These are phyloP conservation scores for Ophioninae sp. DNA, from an alignment of 2,888 invertebrate genomes.

Conservation along the genomic window DNA sequence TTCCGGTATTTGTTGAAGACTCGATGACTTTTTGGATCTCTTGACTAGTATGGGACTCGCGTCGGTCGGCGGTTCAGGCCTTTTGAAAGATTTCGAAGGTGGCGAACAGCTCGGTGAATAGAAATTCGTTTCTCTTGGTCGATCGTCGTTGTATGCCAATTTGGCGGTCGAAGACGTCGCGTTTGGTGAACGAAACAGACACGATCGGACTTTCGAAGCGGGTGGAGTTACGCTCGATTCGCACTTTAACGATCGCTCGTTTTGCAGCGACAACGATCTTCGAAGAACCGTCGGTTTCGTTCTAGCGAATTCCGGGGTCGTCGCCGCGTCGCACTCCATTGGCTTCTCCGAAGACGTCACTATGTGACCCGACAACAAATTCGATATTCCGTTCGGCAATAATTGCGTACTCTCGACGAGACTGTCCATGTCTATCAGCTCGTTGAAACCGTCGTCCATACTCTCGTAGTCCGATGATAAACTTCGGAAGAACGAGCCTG, in stretches of 20 bases:
- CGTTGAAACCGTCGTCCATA: constrained; percentile 86
- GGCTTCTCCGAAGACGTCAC: constrained; percentile 64
- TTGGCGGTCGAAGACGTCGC: constrained; percentile 70
- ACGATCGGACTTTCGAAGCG: constrained; percentile 81
- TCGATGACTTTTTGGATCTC: constrained; percentile 76
- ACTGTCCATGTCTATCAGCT: constrained; percentile 84
- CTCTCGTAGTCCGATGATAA: constrained; percentile 84
- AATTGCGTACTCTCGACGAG: constrained; percentile 80
- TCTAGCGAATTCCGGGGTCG: constrained; percentile 81
- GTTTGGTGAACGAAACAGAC: constrained; percentile 81
- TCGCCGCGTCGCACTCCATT: constrained; percentile 76
- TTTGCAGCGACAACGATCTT: constrained; percentile 77
- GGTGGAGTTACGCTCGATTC: constrained; percentile 61
- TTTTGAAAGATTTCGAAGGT: constrained; percentile 82
- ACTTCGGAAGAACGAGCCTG: constrained; percentile 79
- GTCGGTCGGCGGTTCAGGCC: constrained; percentile 85
- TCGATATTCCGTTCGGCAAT: constrained; percentile 84
- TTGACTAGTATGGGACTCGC: constrained; percentile 81
- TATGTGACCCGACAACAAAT: constrained; percentile 84
- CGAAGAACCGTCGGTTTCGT: constrained; percentile 68
- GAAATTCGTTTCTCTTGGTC: constrained; percentile 29
- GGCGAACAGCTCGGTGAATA: constrained; percentile 36
- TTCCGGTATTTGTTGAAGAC: constrained; percentile 66
- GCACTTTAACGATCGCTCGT: constrained; percentile 74
- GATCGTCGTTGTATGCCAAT: constrained; percentile 70